Evolutionary conservation across 1,140 invertebrate species (phyloP), one percentile per base, ranked within the genome.

Genomic region (Sycophaga agraensis): DNA sequence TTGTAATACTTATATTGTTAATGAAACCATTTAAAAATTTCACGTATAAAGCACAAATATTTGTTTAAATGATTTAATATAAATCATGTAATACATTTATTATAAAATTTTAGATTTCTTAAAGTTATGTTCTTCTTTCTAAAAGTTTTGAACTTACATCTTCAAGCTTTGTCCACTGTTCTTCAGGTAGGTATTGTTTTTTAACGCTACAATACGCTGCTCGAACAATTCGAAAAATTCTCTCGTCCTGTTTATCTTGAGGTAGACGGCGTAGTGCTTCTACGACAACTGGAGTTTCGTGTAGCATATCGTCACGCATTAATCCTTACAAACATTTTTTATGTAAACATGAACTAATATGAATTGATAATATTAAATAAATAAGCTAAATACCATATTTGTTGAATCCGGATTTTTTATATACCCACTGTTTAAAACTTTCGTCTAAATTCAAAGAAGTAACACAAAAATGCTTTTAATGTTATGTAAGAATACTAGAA

Each of bases 161-260:
- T 76, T 96, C 92, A 62, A 82, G 86, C 76, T 91, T 92, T 35
- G 88, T 92, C 94, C 94, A 97, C 69, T 97, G 84, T 39, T 93
- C 88, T 74, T 93, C 88, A 4, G 94, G 94, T n/a, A 96, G 77
- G 68, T 91, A 80, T 40, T 78, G 84, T 70, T 94, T 93, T 24
- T 83, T 82, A 31, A 89, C 70, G 31, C 87, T 88, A 2, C 92
- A 79, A 64, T 96, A 89, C 42, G 89, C 70, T 40, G 94, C 94
- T 42, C 93, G 83, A 8, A 89, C 73, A 58, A 94, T 84, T 42
- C 94, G 86, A 73, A 87, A 96, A 71, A 87, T 89, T 51, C 94
- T 84, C 71, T 91, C 91, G 77, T 96, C 92, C 16, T 87, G 69
- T 6, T 90, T 35, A 45, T 90, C 72, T 34, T 82, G 66, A 1